Evolutionary conservation across 1,140 invertebrate genomes (phyloP), one percentile per base, ranked within the genome.

Genomic region (Brachionus paranguensis): DNA sequence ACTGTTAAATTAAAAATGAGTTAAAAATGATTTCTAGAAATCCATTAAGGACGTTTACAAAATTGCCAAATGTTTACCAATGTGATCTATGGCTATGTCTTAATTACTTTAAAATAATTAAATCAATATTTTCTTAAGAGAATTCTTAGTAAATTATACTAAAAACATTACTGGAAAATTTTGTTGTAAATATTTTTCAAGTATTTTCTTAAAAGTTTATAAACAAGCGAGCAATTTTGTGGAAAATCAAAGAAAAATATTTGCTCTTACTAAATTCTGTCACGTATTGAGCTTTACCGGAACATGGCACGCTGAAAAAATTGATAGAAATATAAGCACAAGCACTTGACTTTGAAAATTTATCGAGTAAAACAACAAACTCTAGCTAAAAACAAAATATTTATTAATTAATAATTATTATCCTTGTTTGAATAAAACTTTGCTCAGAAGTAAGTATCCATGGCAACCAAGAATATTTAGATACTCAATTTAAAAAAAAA

Each of bases 361-460:
- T 68, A 33, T 68, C 4, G 29, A 29, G 24, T 68, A 29, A 14
- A 29, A 68, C 64, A 68, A 68, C 7, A 8, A 55, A 17, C 53
- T 55, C 53, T 55, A 55, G 53, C 53, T 55, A 17, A 33, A 72
- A 37, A 72, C 29, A 72, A 72, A 72, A 72, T 72, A 72, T 72
- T 72, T 72, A 72, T 72, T 72, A 72, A 72, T 72, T 72, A 72
- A 68, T 68, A 68, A 72, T 72, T 72, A 72, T 72, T 72, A 72
- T 72, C 68, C 68, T 72, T 72, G 68, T 72, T 72, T 72, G 37
- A 41, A 72, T 72, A 72, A 20, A 41, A 72, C n/a, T 72, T 72
- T n/a, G 33, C 33, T 68, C 33, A 5, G 64, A 14, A 41, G 10
- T 72, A 14, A 37, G 68, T 43, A 41, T n/a, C 68, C 37, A 72